phyloP scores from a whole-genome alignment of 2,888 invertebrate species.

The Drosophila helvetica region DNA sequence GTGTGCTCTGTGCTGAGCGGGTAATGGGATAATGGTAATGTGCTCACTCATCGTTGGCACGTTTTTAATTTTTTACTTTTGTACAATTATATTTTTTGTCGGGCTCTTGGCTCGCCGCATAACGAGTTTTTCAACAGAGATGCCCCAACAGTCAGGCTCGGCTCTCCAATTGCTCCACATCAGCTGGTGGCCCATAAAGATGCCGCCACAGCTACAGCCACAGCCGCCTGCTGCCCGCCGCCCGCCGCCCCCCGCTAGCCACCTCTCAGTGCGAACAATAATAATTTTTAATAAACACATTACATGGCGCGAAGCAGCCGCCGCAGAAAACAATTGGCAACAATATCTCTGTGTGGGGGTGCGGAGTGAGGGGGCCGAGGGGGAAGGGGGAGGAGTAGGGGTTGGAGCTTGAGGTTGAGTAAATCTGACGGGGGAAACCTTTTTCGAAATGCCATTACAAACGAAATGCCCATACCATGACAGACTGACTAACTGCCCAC shows the following conservation, averaged over 20 bases:
- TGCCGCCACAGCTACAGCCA: constrained; percentile 17
- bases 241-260: neutral
- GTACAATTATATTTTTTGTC: constrained; percentile 37
- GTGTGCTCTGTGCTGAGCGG: neutral
- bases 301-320: constrained; percentile 59
- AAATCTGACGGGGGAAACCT: constrained; percentile 26
- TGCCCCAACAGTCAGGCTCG: constrained; percentile 18
- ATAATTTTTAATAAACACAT: constrained; percentile 74
- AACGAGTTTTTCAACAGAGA: constrained; percentile 55
- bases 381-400: neutral
- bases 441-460: constrained; percentile 60
- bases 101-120: constrained; percentile 43
- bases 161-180: constrained; percentile 67
- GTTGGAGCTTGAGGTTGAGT: constrained; percentile 6
- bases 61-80: constrained; percentile 52
- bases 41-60: constrained; percentile 73
- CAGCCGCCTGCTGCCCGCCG: neutral
- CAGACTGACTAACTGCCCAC: constrained; percentile 31
- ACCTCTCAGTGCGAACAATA: constrained; percentile 60
- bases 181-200: constrained; percentile 54
- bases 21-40: constrained; percentile 50
- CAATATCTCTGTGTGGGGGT: constrained; percentile 46
- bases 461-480: neutral
- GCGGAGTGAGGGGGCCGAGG: neutral
- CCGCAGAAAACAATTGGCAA: constrained; percentile 64